Conservation (phyloP, 1,140 invertebrate genomes). For the Mya arenaria region DNA sequence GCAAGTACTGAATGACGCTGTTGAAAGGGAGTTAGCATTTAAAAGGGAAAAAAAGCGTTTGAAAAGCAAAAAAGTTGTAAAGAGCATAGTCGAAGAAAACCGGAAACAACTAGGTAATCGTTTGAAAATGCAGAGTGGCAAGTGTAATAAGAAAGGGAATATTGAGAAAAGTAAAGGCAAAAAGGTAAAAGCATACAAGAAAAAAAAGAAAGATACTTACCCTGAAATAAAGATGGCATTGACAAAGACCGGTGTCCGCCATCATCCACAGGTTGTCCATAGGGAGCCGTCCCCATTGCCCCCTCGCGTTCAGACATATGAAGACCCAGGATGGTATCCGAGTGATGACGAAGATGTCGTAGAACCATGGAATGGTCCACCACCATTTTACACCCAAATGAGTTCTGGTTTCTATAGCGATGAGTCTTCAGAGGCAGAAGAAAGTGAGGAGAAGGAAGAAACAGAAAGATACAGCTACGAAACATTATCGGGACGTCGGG, state of each 20-base stretch:
- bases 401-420: conserved; percentile 15
- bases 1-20: conserved; percentile 39
- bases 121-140: no score
- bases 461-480: conserved; percentile 21
- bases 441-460: conserved; percentile 3
- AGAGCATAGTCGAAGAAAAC: not conserved
- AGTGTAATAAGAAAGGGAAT: not conserved
- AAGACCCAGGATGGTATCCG: conserved; percentile 36
- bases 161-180: conserved; percentile 6
- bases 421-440: conserved; percentile 13
- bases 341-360: conserved; percentile 21
- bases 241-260: conserved; percentile 1
- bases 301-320: not conserved
- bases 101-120: not conserved
- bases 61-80: not conserved
- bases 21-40: conserved; percentile 35
- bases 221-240: conserved; percentile 51
- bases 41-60: conserved; percentile 7
- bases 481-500: conserved; percentile 28
- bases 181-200: not conserved
- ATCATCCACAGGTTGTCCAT: not conserved
- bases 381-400: conserved; percentile 17
- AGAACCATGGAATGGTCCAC: conserved; percentile 17
- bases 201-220: conserved; percentile 43
- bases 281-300: not conserved